Evolutionary conservation across 2,797 vertebrate genomes (phyloP).

Genomic region (Hydrocynus forskahlii): DNA sequence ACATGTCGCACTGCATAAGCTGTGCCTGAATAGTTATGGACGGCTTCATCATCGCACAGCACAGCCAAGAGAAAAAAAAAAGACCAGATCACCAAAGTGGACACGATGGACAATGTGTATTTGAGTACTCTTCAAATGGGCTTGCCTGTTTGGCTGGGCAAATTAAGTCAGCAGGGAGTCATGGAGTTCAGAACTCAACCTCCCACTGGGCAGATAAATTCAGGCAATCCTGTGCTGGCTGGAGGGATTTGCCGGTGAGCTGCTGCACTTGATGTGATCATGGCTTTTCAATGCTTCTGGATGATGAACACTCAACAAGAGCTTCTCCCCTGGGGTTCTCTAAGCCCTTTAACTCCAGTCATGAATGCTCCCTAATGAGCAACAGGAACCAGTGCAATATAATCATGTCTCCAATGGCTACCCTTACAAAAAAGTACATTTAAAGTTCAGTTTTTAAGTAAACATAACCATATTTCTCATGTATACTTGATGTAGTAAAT

Average conservation of each 20-base stretch:
- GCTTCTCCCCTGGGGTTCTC: constrained; percentile 13
- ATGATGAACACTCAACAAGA: constrained; percentile 16
- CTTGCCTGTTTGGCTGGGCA: constrained; percentile 18
- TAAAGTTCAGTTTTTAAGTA: no score
- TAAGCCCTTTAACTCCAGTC: constrained; percentile 16
- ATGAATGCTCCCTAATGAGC: constrained; percentile 32
- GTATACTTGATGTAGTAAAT: no score
- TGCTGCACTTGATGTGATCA: constrained; percentile 37
- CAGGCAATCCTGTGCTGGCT: constrained; percentile 16
- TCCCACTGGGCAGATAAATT: constrained; percentile 33
- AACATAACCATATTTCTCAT: no score
- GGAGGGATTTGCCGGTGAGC: constrained; percentile 33
- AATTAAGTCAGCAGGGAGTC: constrained; percentile 27
- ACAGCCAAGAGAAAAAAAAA: not conserved
- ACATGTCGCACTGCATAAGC: constrained; percentile 8
- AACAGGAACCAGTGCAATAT: constrained; percentile 6
- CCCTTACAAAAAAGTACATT: no score
- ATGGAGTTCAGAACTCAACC: constrained; percentile 17
- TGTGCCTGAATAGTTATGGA: constrained; percentile 15
- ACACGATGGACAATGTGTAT: constrained; percentile 19
- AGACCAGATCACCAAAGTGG: constrained; percentile 2
- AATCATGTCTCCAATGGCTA: constrained; percentile 7
- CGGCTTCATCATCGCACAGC: constrained; percentile 14
- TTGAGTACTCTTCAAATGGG: constrained; percentile 2
- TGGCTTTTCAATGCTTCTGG: constrained; percentile 41